Evolutionary conservation across 2,113 vertebrate species (phyloP), one percentile per base, ranked within the genome.

Genomic region (Ceyx margarethae): DNA sequence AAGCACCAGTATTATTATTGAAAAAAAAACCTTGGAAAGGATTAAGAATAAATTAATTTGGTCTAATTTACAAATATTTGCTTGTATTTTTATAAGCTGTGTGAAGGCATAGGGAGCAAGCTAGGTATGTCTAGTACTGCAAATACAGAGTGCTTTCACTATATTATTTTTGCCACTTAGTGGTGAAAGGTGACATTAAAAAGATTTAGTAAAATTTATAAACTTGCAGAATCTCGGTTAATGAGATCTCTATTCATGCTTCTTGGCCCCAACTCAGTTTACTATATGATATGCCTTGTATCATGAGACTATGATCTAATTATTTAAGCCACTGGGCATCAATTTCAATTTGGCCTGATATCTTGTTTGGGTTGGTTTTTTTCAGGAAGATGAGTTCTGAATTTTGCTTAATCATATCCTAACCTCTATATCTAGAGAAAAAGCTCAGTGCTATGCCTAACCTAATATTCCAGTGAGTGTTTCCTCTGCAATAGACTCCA

Each of bases 151-250:
- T 67, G 23, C 35, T 94, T 94, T 90, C 85, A 94, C 78, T 85
- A 43, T 91, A 92, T 92, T 94, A 82, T 92, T 94, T 95, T 90
- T 94, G 81, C 86, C 75, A 92, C 33, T 95, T 71, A 69, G 73
- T 93, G 75, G 83, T 91, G 86, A 96, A n/a, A 77, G 54, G 15
- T 8, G n/a, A 83, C 81, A 87, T 91, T 89, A 90, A 96, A 92
- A 92, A 87, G 87, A 93, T 93, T 89, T 87, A 93, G 21, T 87
- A 89, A 89, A 91, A 89, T 89, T 91, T 95, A 95, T 86, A 81
- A 87, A 73, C 81, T 72, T 89, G 78, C 37, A 95, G 71, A 66
- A 89, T 89, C 69, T 87, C 51, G 85, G 42, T 82, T 95, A 94
- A 93, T 94, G 86, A 93, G 77, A 62, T 87, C 62, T 87, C 71